phyloP scores from a whole-genome alignment of 2,797 vertebrate genomes.

The Cynodonichthys magdalenae region DNA sequence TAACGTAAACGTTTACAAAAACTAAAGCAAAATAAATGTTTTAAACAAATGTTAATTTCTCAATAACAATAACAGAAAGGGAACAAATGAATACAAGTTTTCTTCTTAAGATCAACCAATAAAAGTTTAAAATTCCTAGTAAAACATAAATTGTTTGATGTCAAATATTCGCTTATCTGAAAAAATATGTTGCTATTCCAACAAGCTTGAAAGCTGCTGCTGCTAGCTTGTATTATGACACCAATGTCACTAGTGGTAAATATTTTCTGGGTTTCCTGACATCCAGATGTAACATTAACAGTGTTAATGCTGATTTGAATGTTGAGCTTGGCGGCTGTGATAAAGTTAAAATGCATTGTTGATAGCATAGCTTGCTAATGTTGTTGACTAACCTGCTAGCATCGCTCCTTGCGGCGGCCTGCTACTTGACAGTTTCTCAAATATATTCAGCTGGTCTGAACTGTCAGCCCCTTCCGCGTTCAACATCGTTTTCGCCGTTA shows the following conservation, averaged over 20 bases:
- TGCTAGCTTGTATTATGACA: constrained; percentile 30
- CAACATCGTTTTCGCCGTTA: constrained; percentile 72
- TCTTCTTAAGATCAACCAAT: neutral
- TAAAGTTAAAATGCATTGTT: constrained; percentile 8
- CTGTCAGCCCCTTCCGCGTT: constrained; percentile 64
- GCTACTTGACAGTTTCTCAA: constrained; percentile 84
- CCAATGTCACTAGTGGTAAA: neutral
- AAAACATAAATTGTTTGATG: neutral
- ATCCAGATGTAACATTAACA: no score
- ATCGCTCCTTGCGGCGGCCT: constrained; percentile 80
- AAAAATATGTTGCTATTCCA: neutral
- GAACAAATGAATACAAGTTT: neutral
- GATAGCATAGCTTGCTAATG: constrained; percentile 53
- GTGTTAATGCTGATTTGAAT: no score
- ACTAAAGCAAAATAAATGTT: no score
- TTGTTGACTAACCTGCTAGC: constrained; percentile 84
- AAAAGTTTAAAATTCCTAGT: neutral
- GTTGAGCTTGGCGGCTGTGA: neutral
- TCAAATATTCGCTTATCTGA: neutral
- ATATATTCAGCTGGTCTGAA: constrained; percentile 86
- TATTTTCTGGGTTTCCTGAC: neutral
- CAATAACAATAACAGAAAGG: no score
- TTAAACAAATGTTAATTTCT: no score
- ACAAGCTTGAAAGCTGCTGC: neutral
- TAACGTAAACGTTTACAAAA: no score